Evolutionary conservation across 2,797 vertebrate species (phyloP), one percentile per base, ranked within the genome.

Genomic region (Gadopsis bispinosus): DNA sequence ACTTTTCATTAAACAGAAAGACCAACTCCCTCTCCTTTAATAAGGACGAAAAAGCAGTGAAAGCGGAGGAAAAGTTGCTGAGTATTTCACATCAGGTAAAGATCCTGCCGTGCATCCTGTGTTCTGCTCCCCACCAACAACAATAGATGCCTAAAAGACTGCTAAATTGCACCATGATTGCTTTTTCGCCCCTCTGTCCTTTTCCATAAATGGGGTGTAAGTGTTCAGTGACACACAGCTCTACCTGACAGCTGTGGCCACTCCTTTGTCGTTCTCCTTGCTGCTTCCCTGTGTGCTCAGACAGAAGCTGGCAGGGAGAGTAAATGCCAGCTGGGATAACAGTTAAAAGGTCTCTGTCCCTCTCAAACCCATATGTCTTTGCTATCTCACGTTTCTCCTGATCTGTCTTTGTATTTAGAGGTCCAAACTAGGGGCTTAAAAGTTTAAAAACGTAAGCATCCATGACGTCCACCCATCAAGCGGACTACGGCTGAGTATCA

Each of bases 141-240:
- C 70, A 67, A 68, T 35, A 74, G 61, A 65, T 3, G 37, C 22
- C 45, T 50, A 59, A 69, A 71, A 79, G 47, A 73, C 63, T 29
- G 53, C 54, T 54, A 84, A 86, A 88, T 73, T 64, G 62, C 41
- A 26, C 63, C n/a, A 54, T 56, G 77, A 87, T 87, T 83, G 72
- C 77, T 84, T 65, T 54, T 58, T 67, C n/a, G 0, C 68, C 74
- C 50, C 58, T 65, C 64, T 76, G 69, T 83, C 63, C 56, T 66
- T 69, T 80, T 80, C 51, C 51, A 76, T 69, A 78, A 80, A 81
- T 59, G 59, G 33, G 29, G 31, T 70, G 43, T 29, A 82, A 80
- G 69, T 78, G 65, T 33, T 77, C 17, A 48, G 78, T 29, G 62
- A 78, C 82, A 73, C 71, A 61, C 31, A 72, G 66, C 66, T 75